Percentiles rank a stretch among this genome's conserved stretches.
phyloP scores from a whole-genome alignment of 2,888 invertebrate species.

The Diarsia mendica region DNA sequence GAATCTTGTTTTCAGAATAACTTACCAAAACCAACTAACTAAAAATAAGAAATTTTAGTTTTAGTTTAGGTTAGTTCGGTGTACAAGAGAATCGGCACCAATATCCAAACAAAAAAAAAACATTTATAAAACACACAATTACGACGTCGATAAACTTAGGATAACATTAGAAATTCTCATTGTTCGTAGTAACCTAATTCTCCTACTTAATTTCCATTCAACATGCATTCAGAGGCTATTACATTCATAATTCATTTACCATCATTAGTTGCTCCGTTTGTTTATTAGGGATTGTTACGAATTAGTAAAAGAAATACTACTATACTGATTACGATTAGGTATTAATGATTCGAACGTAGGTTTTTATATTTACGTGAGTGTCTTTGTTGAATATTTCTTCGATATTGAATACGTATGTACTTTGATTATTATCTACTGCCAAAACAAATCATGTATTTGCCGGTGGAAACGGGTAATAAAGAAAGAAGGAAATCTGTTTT shows the following conservation, averaged over 20 bases:
- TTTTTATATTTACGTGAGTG: no score
- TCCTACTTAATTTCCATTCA: constrained; percentile 50
- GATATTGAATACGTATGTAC: no score
- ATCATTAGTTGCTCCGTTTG: constrained; percentile 43
- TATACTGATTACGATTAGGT: constrained; percentile 5
- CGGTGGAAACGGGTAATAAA: no score
- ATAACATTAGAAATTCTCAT: constrained; percentile 36
- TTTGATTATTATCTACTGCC: no score
- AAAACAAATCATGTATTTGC: no score
- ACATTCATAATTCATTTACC: constrained; percentile 34
- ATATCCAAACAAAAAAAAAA: not conserved
- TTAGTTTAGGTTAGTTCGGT: no score
- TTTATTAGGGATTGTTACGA: constrained; percentile 9
- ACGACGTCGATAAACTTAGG: not conserved
- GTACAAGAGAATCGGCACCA: no score
- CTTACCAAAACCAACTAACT: no score
- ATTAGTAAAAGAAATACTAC: constrained; percentile 12
- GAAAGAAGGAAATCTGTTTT: no score
- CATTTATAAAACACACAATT: constrained; percentile 15
- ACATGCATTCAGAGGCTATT: constrained; percentile 41
- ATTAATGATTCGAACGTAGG: not conserved
- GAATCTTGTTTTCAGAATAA: no score
- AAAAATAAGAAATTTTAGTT: no score
- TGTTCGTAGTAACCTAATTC: constrained; percentile 21
- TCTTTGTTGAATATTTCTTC: not conserved